These are phyloP conservation scores for Nanorana parkeri DNA, from an alignment of 2,113 vertebrate species.

Conservation along the genomic window DNA sequence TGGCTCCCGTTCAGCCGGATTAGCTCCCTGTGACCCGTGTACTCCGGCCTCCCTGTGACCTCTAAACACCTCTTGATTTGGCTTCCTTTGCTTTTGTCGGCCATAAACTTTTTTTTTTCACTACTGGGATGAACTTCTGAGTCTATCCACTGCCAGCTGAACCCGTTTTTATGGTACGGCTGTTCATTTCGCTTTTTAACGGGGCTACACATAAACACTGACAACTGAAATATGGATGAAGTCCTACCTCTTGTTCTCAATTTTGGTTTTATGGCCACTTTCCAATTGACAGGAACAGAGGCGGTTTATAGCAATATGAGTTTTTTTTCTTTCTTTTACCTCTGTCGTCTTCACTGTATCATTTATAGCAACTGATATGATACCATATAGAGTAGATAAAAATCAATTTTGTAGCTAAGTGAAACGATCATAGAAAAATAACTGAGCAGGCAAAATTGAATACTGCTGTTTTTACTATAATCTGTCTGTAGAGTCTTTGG, in stretches of 20 bases:
- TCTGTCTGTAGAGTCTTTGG: neutral
- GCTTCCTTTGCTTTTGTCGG: constrained; percentile 64
- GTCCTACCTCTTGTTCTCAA: constrained; percentile 20
- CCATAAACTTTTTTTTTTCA: constrained; percentile 64
- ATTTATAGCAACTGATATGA: constrained; percentile 21
- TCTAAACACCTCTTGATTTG: constrained; percentile 61
- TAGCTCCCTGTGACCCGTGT: constrained; percentile 76
- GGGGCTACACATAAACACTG: constrained; percentile 64
- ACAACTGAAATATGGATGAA: constrained; percentile 62
- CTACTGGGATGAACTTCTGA: constrained; percentile 68
- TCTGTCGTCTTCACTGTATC: constrained; percentile 18
- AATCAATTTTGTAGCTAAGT: constrained; percentile 30
- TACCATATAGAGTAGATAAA: constrained; percentile 34
- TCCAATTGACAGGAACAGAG: neutral
- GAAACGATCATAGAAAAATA: neutral
- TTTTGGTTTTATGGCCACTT: constrained; percentile 24
- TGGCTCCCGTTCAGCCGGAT: constrained; percentile 60
- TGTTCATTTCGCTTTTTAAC: constrained; percentile 66
- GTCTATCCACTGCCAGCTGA: constrained; percentile 62
- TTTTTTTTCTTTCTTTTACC: constrained; percentile 20
- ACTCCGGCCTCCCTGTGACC: constrained; percentile 71
- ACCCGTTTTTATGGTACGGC: constrained; percentile 64
- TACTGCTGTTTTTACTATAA: neutral
- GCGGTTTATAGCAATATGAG: constrained; percentile 33
- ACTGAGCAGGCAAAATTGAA: neutral